Percentiles rank a stretch among this genome's conserved stretches.
phyloP scores from a whole-genome alignment of 2,888 invertebrate species.

The Meteorus colon region DNA sequence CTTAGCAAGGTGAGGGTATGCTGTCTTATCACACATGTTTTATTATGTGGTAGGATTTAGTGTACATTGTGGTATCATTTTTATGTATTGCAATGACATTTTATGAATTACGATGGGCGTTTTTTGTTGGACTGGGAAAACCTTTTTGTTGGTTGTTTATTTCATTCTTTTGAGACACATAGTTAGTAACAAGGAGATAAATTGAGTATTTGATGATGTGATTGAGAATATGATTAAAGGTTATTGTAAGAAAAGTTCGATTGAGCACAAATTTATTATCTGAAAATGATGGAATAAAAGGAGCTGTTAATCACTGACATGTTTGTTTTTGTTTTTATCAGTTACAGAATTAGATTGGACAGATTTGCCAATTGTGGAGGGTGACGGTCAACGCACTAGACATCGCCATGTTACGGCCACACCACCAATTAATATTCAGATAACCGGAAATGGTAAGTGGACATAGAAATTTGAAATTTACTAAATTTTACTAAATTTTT shows the following conservation, averaged over 20 bases:
- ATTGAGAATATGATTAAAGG: no score
- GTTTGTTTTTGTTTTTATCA: constrained; percentile 28
- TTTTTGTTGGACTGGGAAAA: neutral
- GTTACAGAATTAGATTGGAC: constrained; percentile 52
- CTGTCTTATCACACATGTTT: neutral
- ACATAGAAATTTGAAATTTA: neutral
- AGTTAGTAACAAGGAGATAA: no score
- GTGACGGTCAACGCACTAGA: constrained; percentile 60
- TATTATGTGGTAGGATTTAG: neutral
- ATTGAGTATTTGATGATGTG: no score
- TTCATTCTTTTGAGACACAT: no score
- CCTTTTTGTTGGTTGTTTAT: neutral
- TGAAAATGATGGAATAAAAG: no score
- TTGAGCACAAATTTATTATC: no score
- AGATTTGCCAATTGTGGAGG: constrained; percentile 64
- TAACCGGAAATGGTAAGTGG: constrained; percentile 58
- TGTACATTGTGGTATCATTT: neutral
- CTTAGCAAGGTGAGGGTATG: no score
- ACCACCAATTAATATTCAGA: constrained; percentile 57
- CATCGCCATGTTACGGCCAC: constrained; percentile 62
- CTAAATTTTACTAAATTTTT: no score
- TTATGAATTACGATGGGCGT: constrained; percentile 28
- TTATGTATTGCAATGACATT: neutral
- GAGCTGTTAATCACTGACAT: neutral
- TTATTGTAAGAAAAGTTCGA: no score